Percentiles rank a stretch among this genome's conserved stretches.
phyloP scores from a whole-genome alignment of 2,888 invertebrate species.

The Trachelus iudaicus region DNA sequence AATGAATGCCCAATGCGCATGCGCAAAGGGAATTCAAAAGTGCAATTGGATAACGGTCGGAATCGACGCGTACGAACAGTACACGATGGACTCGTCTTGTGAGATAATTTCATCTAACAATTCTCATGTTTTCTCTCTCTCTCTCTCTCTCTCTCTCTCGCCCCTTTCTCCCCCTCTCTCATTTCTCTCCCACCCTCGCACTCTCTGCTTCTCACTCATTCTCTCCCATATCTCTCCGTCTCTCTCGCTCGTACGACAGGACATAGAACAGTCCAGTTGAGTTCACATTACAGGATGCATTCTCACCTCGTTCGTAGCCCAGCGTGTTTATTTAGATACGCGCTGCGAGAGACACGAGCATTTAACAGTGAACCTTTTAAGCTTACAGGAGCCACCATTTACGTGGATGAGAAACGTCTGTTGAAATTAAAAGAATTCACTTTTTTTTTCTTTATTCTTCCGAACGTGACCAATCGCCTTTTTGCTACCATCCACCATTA shows the following conservation, averaged over 20 bases:
- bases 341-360: not conserved
- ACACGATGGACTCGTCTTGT: not conserved
- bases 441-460: not conserved
- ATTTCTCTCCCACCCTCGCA: not conserved
- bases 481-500: not conserved
- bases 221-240: not conserved
- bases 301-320: not conserved
- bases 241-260: not conserved
- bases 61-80: not conserved
- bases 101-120: not conserved
- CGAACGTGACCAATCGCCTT: not conserved
- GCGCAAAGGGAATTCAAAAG: not conserved
- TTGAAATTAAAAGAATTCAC: not conserved
- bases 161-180: not conserved
- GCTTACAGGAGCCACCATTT: not conserved
- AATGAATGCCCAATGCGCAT: not conserved
- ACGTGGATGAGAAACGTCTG: not conserved
- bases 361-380: not conserved
- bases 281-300: not conserved
- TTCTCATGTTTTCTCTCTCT: constrained; percentile 10
- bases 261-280: not conserved
- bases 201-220: not conserved
- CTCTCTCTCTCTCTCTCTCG: not conserved
- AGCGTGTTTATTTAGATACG: not conserved
- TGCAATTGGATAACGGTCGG: not conserved